A percentile compares a stretch with the other conserved stretches of the same genome.
These are phyloP conservation scores for Podocnemis expansa DNA, from an alignment of 2,113 vertebrate species.

Conservation along the genomic window DNA sequence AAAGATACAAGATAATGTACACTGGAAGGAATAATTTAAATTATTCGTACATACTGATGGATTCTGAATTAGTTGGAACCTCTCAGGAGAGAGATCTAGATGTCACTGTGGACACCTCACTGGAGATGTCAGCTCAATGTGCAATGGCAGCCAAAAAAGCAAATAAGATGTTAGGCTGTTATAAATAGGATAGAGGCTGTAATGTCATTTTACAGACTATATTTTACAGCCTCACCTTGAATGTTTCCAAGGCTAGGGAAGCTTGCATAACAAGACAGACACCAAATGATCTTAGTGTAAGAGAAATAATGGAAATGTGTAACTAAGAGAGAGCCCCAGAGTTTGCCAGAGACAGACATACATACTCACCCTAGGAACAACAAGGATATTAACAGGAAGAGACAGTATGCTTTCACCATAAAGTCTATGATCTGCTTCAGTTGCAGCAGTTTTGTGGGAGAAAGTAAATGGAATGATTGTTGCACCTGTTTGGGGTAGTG, in stretches of 20 bases:
- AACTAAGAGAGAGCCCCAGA: not conserved
- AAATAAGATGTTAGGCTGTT: not conserved
- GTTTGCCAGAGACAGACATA: not conserved
- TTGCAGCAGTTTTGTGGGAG: not conserved
- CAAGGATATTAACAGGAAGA: not conserved
- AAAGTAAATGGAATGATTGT: not conserved
- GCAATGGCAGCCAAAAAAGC: not conserved
- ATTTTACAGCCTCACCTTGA: not conserved
- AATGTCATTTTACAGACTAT: not conserved
- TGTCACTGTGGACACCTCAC: not conserved
- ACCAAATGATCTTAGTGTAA: not conserved
- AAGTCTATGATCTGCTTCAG: not conserved
- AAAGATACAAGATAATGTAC: not conserved
- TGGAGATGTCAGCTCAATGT: not conserved
- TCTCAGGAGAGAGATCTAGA: not conserved
- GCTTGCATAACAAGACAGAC: not conserved
- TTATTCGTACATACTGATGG: not conserved
- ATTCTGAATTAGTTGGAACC: slow-evolving; percentile 5
- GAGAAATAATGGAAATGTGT: not conserved
- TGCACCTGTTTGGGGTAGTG: not conserved
- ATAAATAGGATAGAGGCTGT: not conserved
- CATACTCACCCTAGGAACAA: not conserved
- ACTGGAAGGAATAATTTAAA: slow-evolving; percentile 8
- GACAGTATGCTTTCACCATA: not conserved
- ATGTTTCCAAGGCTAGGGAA: not conserved